These are phyloP conservation scores for Habrosyne pyritoides DNA, from an alignment of 2,888 invertebrate genomes.

Conservation along the genomic window DNA sequence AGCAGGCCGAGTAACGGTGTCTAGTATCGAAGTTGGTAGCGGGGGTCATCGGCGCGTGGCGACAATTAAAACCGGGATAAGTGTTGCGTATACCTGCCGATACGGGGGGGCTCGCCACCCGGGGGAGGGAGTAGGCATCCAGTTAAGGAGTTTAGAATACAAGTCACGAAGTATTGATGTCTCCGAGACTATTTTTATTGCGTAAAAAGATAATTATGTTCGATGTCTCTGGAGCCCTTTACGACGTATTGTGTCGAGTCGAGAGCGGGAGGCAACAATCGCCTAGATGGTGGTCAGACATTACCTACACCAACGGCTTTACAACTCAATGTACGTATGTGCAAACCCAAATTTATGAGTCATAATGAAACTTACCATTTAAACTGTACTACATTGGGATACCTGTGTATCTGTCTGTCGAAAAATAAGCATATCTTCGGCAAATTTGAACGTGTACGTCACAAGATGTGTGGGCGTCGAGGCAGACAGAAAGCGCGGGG, in stretches of 20 bases:
- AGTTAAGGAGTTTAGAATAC: constrained; percentile 79
- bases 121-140: constrained; percentile 58
- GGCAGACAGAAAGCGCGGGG: constrained; percentile 54
- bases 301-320: not conserved
- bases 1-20: constrained; percentile 40
- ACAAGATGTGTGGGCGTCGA: constrained; percentile 55
- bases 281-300: not conserved
- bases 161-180: constrained; percentile 75
- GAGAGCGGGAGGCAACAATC: constrained; percentile 18
- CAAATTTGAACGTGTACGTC: constrained; percentile 53
- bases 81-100: constrained; percentile 82
- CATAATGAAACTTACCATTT: not conserved
- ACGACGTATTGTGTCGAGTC: constrained; percentile 16
- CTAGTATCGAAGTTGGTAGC: constrained; percentile 46
- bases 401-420: not conserved
- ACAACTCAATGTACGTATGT: not conserved
- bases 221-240: constrained; percentile 8
- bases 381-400: not conserved
- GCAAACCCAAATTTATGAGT: not conserved
- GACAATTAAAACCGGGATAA: constrained; percentile 83
- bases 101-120: constrained; percentile 59
- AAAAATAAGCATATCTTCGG: constrained; percentile 2
- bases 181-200: constrained; percentile 56
- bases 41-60: constrained; percentile 78
- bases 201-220: constrained; percentile 19